Conservation (phyloP, 2,888 invertebrate genomes). For the Ecliptopera silaceata region DNA sequence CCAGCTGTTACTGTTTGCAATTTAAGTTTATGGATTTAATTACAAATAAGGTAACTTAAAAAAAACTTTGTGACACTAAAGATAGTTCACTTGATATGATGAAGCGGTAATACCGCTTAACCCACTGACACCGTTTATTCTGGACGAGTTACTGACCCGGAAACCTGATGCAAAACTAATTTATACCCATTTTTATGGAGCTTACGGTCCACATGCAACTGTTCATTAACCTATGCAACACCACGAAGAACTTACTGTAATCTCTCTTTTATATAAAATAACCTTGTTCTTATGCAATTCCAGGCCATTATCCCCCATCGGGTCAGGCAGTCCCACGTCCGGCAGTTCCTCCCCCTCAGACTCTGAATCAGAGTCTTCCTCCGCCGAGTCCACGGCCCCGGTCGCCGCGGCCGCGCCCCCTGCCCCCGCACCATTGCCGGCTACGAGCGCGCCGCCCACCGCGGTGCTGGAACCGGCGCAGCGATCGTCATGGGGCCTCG, state of each 20-base stretch:
- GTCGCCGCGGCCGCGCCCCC: constrained; percentile 71
- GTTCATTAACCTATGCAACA: no score
- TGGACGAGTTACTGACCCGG: not conserved
- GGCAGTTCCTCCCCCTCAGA: constrained; percentile 68
- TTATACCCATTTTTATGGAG: no score
- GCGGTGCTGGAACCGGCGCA: constrained; percentile 54
- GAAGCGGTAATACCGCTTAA: not conserved
- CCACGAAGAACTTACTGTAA: no score
- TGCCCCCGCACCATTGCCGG: constrained; percentile 46
- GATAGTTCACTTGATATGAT: constrained; percentile 14
- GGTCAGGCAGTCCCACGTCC: constrained; percentile 74
- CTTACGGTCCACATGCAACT: no score
- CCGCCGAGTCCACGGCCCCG: constrained; percentile 84
- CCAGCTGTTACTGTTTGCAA: not conserved
- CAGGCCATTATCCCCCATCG: constrained; percentile 76
- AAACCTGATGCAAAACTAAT: no score
- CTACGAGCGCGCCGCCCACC: constrained; percentile 46
- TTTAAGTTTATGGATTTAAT: no score
- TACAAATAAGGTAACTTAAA: no score
- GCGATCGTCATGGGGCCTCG: constrained; percentile 76
- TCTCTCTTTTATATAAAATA: not conserved
- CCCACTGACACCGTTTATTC: not conserved
- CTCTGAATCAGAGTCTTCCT: constrained; percentile 77
- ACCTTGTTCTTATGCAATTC: constrained; percentile 22
- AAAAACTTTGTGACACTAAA: not conserved